phyloP scores from a whole-genome alignment of 1,140 invertebrate genomes.

The Zaprionus vittiger region DNA sequence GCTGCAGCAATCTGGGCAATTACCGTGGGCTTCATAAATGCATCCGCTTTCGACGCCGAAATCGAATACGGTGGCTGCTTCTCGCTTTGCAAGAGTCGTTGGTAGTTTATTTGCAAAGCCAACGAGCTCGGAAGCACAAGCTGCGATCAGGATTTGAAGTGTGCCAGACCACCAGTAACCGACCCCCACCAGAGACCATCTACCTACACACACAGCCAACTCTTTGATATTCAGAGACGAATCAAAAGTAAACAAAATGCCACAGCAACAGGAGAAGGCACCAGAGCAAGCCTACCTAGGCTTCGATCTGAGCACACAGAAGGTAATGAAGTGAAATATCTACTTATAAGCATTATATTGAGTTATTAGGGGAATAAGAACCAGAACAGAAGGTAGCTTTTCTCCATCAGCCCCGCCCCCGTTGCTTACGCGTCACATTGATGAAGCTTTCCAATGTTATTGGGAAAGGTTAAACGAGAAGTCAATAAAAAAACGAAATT shows the following conservation, averaged over 20 bases:
- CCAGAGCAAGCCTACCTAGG: conserved; percentile 87
- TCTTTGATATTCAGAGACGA: conserved; percentile 2
- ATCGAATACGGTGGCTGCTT: neutral
- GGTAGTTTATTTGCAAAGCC: conserved; percentile 28
- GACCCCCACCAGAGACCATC: neutral
- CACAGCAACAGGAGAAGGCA: conserved; percentile 48
- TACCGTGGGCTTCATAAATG: conserved; percentile 8
- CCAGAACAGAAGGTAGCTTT: neutral
- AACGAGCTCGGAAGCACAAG: conserved; percentile 15
- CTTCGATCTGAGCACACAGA: conserved; percentile 92
- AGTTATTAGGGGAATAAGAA: neutral
- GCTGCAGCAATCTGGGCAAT: neutral
- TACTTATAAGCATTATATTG: neutral
- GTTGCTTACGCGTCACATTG: conserved; percentile 26
- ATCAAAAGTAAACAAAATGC: conserved; percentile 43
- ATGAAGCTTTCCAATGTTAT: conserved; percentile 22
- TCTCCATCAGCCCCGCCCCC: neutral
- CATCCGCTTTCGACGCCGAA: conserved; percentile 4
- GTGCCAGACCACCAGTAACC: neutral
- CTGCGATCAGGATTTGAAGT: neutral
- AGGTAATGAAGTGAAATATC: conserved; percentile 85
- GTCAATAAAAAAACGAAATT: conserved; percentile 6
- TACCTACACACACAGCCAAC: neutral
- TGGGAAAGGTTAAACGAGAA: conserved; percentile 36
- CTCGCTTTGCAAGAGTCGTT: conserved; percentile 16